Conservation (phyloP, 2,888 invertebrate species). For the Tinea semifulvella region DNA sequence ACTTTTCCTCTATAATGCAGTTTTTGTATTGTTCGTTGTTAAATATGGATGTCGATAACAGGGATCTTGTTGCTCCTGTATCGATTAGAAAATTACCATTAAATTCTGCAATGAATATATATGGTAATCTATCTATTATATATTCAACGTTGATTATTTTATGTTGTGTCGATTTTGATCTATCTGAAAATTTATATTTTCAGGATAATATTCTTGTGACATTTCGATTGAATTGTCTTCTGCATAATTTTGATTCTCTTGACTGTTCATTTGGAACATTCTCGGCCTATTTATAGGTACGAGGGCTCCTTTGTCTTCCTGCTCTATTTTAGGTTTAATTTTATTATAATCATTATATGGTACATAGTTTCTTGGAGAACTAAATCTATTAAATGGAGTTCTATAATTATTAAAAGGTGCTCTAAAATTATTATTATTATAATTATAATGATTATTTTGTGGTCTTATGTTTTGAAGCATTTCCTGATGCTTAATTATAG, state of each 20-base stretch:
- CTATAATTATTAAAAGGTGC: no score
- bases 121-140: not conserved
- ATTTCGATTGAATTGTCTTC: not conserved
- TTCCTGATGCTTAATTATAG: not conserved
- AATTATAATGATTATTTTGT: not conserved
- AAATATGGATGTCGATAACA: not conserved
- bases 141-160: conserved; percentile 1
- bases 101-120: conserved; percentile 1
- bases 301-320: not conserved
- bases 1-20: not conserved
- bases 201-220: not conserved
- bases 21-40: not conserved
- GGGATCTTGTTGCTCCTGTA: conserved; percentile 12
- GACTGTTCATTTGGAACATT: not conserved
- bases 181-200: conserved; percentile 1
- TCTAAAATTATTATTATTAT: not conserved
- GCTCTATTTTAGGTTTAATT: not conserved
- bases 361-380: not conserved
- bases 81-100: conserved; percentile 14
- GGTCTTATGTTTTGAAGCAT: not conserved
- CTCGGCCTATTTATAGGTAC: not conserved
- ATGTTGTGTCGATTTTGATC: not conserved
- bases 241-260: not conserved
- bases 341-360: not conserved
- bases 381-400: not conserved